Conservation (phyloP, 2,888 invertebrate species). For the Diarsia dahlii region DNA sequence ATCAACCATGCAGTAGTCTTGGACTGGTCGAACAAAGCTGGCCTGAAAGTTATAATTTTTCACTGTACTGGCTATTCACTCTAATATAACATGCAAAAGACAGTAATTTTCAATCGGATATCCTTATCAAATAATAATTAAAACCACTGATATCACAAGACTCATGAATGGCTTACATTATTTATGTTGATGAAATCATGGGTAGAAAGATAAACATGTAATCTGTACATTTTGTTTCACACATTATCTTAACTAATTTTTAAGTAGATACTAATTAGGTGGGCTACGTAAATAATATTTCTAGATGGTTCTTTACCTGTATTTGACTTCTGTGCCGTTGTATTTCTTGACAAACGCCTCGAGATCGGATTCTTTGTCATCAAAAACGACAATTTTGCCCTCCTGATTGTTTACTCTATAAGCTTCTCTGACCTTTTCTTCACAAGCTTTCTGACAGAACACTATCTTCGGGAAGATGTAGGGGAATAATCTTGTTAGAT, state of each 20-base stretch:
- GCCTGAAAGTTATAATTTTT: conserved; percentile 66
- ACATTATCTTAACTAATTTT: not conserved
- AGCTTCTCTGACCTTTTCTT: conserved; percentile 69
- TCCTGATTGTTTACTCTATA: conserved; percentile 55
- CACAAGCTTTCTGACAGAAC: conserved; percentile 72
- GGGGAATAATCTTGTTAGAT: conserved; percentile 62
- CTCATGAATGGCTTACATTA: conserved; percentile 16
- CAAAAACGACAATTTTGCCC: conserved; percentile 71
- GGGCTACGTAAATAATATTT: not conserved
- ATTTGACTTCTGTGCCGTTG: conserved; percentile 73
- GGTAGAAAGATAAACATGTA: conserved; percentile 2
- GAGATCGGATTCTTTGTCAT: conserved; percentile 69
- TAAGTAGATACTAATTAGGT: not conserved
- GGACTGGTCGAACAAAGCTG: conserved; percentile 72
- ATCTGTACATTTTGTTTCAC: conserved; percentile 2
- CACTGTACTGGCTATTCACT: conserved; percentile 8
- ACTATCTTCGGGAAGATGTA: conserved; percentile 72
- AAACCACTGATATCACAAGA: conserved; percentile 1
- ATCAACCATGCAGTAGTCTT: conserved; percentile 75
- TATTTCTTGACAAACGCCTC: conserved; percentile 68
- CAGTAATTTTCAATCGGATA: not conserved
- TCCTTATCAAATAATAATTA: not conserved
- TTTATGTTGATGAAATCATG: conserved; percentile 9
- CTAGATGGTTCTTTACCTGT: conserved; percentile 64
- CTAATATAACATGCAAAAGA: not conserved